A percentile compares a stretch with the other conserved stretches of the same genome.
Evolutionary conservation across 2,113 vertebrate genomes (phyloP).

Genomic region (Bungarus multicinctus): DNA sequence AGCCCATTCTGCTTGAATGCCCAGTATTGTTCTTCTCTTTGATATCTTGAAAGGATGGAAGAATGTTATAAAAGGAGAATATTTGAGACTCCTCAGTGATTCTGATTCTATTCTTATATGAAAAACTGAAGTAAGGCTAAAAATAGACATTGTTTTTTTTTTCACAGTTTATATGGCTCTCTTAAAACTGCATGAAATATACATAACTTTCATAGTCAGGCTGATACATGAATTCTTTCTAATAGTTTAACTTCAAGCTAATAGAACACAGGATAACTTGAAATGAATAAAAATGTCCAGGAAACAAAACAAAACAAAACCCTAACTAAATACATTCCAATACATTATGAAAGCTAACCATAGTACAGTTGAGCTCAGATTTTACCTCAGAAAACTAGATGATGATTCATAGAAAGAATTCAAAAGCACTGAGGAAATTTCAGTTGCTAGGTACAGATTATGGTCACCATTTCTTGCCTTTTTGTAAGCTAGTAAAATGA

Average conservation of each 20-base stretch:
- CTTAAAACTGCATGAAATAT: slow-evolving; percentile 45
- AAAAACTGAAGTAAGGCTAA: slow-evolving; percentile 42
- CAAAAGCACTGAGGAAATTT: neutral
- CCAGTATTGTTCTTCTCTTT: neutral
- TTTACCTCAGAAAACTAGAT: slow-evolving; percentile 15
- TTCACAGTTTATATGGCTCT: slow-evolving; percentile 45
- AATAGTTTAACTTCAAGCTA: slow-evolving; percentile 52
- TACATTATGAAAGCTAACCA: neutral
- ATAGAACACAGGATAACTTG: slow-evolving; percentile 42
- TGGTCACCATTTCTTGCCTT: neutral
- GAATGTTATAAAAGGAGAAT: slow-evolving; percentile 8
- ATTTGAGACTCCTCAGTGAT: slow-evolving; percentile 22
- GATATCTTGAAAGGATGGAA: neutral
- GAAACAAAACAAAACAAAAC: neutral
- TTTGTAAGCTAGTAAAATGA: neutral
- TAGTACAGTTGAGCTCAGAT: neutral
- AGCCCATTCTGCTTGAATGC: slow-evolving; percentile 27
- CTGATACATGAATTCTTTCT: slow-evolving; percentile 37
- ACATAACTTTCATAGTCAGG: slow-evolving; percentile 44
- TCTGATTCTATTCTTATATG: slow-evolving; percentile 48
- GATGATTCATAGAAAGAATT: neutral
- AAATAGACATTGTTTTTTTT: slow-evolving; percentile 48
- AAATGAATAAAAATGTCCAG: slow-evolving; percentile 33
- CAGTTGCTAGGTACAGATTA: neutral
- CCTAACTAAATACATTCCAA: neutral